A percentile compares a stretch with the other conserved stretches of the same genome.
phyloP scores from a whole-genome alignment of 2,888 invertebrate species.

The Allophyes oxyacanthae region DNA sequence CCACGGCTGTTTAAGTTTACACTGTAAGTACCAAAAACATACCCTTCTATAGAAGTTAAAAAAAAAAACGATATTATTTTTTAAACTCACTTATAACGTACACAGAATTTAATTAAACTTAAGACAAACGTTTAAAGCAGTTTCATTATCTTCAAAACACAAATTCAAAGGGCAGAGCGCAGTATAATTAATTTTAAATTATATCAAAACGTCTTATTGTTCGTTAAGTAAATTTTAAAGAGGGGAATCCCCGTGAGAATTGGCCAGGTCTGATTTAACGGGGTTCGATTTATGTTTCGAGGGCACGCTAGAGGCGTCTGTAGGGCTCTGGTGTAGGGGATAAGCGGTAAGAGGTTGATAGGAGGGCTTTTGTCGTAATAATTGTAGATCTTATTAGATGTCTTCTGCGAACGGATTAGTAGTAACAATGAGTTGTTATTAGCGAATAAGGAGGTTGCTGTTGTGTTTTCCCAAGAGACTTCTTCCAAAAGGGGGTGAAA shows the following conservation, averaged over 20 bases:
- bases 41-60: no score
- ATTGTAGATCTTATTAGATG: no score
- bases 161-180: constrained; percentile 24
- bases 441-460: no score
- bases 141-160: constrained; percentile 37
- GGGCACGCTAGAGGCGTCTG: constrained; percentile 70
- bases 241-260: constrained; percentile 76
- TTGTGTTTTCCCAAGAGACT: no score
- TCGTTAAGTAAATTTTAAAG: constrained; percentile 77
- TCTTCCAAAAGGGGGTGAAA: no score
- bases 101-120: constrained; percentile 20
- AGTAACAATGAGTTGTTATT: no score
- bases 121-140: constrained; percentile 25
- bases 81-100: background rate
- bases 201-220: constrained; percentile 66
- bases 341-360: constrained; percentile 11
- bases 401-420: no score
- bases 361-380: background rate
- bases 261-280: constrained; percentile 77
- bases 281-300: constrained; percentile 80
- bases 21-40: no score
- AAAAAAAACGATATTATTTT: no score
- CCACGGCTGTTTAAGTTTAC: no score
- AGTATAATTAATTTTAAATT: constrained; percentile 51
- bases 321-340: constrained; percentile 41